Percentiles rank a stretch among this genome's conserved stretches.
Conservation (phyloP, 2,797 vertebrate species). For the Melanotaenia nigrans region DNA sequence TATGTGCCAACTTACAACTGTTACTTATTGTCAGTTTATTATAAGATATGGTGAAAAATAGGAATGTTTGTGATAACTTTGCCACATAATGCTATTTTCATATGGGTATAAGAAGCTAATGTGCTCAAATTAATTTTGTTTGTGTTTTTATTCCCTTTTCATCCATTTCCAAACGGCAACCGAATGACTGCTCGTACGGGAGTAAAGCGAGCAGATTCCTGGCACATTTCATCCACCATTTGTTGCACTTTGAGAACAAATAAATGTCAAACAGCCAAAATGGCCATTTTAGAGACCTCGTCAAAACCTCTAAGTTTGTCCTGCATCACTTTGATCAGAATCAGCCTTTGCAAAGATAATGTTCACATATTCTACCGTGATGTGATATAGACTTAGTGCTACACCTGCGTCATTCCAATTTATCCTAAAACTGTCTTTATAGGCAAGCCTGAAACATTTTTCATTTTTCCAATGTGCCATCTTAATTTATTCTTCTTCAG, state of each 20-base stretch:
- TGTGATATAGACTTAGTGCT: too few relatives aligned
- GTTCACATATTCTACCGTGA: background rate
- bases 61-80: constrained; percentile 68
- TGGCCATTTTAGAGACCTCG: too few relatives aligned
- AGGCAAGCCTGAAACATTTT: too few relatives aligned
- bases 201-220: background rate
- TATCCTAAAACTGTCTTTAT: too few relatives aligned
- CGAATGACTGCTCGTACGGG: background rate
- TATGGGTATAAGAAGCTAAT: constrained; percentile 73
- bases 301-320: too few relatives aligned
- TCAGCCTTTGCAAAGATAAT: background rate
- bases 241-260: background rate
- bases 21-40: constrained; percentile 67
- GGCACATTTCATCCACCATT: too few relatives aligned
- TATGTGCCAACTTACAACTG: constrained; percentile 66
- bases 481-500: too few relatives aligned
- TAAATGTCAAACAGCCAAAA: too few relatives aligned
- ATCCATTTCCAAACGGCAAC: background rate
- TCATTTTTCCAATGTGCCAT: too few relatives aligned
- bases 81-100: constrained; percentile 77
- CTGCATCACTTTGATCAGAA: too few relatives aligned
- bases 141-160: constrained; percentile 48
- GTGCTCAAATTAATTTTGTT: constrained; percentile 45
- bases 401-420: too few relatives aligned
- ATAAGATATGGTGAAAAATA: constrained; percentile 46